A percentile compares a stretch with the other conserved stretches of the same genome.
These are phyloP conservation scores for Oreochromis aureus DNA, from an alignment of 2,113 vertebrate genomes.

Conservation along the genomic window DNA sequence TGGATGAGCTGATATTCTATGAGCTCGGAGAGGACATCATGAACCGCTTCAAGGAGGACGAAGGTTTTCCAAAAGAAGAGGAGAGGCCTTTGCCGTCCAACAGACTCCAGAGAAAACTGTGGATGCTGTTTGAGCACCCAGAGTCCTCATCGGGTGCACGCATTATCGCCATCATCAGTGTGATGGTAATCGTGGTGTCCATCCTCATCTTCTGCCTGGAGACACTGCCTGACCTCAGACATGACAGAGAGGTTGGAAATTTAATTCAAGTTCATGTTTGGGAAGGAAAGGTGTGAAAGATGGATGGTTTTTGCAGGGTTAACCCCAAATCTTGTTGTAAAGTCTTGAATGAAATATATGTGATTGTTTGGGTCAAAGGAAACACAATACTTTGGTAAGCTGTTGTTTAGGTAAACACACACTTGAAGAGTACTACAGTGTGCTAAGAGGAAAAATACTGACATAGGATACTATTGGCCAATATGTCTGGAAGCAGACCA, in stretches of 20 bases:
- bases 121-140: conserved; percentile 91
- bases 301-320: not conserved
- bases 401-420: conserved; percentile 54
- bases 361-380: not conserved
- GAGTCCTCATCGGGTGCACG: conserved; percentile 87
- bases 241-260: conserved; percentile 78
- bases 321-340: not conserved
- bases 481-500: conserved; percentile 31
- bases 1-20: conserved; percentile 90
- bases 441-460: conserved; percentile 44
- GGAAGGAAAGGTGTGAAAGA: not conserved
- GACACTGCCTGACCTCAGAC: conserved; percentile 86
- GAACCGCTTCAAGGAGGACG: conserved; percentile 84
- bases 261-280: not conserved
- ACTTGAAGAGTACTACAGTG: conserved; percentile 39
- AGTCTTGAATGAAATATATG: conserved; percentile 6
- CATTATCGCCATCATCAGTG: conserved; percentile 87
- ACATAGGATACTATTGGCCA: conserved; percentile 31
- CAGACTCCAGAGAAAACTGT: conserved; percentile 75
- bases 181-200: conserved; percentile 90
- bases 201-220: conserved; percentile 93
- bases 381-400: conserved; percentile 24
- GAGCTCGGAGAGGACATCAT: conserved; percentile 83
- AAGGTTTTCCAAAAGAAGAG: conserved; percentile 81
- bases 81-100: conserved; percentile 74